A percentile compares a stretch with the other conserved stretches of the same genome.
Evolutionary conservation across 2,113 vertebrate species (phyloP).

Genomic region (Hypomesus transpacificus): DNA sequence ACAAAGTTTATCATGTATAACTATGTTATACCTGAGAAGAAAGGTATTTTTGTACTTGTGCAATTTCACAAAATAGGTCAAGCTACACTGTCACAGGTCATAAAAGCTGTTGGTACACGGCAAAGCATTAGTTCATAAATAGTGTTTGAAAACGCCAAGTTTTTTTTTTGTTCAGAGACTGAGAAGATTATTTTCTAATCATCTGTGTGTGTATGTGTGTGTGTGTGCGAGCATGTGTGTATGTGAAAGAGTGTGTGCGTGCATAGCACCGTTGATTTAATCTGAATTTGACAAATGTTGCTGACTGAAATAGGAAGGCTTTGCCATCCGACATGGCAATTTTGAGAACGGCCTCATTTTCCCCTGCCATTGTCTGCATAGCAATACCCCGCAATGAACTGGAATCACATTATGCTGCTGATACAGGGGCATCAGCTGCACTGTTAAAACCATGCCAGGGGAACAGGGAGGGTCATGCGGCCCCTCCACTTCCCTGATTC

Average conservation of each 20-base stretch:
- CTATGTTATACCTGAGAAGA: neutral
- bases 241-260: constrained; percentile 35
- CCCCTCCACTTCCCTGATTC: constrained; percentile 43
- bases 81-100: constrained; percentile 38
- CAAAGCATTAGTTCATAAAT: neutral
- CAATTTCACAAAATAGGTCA: constrained; percentile 26
- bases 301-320: constrained; percentile 53
- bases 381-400: constrained; percentile 50
- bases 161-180: neutral
- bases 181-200: neutral
- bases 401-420: constrained; percentile 56
- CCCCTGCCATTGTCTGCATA: constrained; percentile 50
- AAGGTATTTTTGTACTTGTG: constrained; percentile 4
- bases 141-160: no score
- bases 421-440: constrained; percentile 58
- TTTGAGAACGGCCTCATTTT: constrained; percentile 59
- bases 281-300: constrained; percentile 62
- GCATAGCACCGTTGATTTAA: constrained; percentile 56
- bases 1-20: neutral
- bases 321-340: constrained; percentile 57
- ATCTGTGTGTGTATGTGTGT: constrained; percentile 27
- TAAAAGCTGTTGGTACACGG: neutral
- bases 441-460: constrained; percentile 13
- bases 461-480: constrained; percentile 59
- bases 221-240: neutral